phyloP scores from a whole-genome alignment of 2,888 invertebrate genomes.

The Hoplodrina blanda region DNA sequence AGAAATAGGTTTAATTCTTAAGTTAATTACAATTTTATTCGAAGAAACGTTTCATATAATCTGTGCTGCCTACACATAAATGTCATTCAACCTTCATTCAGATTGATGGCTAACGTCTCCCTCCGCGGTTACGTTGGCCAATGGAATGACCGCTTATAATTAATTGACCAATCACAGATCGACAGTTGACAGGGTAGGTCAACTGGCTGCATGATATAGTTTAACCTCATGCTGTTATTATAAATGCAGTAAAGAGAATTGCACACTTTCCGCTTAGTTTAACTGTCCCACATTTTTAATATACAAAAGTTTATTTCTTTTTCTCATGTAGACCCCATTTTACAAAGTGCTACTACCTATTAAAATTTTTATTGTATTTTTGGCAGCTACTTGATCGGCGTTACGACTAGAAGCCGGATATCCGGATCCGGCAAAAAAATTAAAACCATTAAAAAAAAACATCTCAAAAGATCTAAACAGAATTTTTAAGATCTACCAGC shows the following conservation, averaged over 20 bases:
- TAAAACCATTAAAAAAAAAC: too few species aligned
- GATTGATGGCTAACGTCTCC: constrained; percentile 51
- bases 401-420: too few species aligned
- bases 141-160: constrained; percentile 54
- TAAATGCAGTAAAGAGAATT: constrained; percentile 26
- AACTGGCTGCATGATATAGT: constrained; percentile 39
- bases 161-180: constrained; percentile 57
- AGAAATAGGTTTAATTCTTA: neutral
- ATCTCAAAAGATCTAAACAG: too few species aligned
- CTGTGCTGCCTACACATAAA: constrained; percentile 11
- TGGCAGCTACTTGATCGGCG: too few species aligned
- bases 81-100: constrained; percentile 52
- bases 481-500: too few species aligned
- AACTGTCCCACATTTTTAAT: neutral
- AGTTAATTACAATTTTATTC: neutral
- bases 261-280: neutral
- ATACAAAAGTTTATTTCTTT: neutral
- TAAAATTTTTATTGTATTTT: too few species aligned
- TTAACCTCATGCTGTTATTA: constrained; percentile 39
- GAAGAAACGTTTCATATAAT: constrained; percentile 9
- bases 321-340: neutral
- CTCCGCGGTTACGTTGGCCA: constrained; percentile 39
- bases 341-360: neutral
- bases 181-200: constrained; percentile 57
- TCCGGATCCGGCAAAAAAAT: too few species aligned